Evolutionary conservation across 2,797 vertebrate species (phyloP).

Genomic region (Halcyon badia): DNA sequence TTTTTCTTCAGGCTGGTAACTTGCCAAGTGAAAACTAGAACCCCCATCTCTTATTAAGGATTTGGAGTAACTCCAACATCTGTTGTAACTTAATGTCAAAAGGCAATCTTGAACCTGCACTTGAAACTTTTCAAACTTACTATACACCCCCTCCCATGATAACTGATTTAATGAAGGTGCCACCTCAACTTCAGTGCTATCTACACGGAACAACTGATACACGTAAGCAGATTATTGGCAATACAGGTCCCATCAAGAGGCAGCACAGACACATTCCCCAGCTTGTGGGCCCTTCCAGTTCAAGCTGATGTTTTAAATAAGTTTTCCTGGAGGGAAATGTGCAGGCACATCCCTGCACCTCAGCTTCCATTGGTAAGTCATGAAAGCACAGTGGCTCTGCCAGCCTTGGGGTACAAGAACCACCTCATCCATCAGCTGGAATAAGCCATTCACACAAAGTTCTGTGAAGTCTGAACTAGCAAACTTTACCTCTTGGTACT

Average conservation of each 20-base stretch:
- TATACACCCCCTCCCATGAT: background rate
- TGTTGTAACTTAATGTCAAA: slow-evolving; percentile 44
- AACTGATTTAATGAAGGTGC: background rate
- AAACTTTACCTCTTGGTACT: background rate
- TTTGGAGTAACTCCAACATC: slow-evolving; percentile 51
- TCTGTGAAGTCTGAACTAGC: background rate
- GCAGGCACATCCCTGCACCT: background rate
- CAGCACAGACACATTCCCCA: accelerated
- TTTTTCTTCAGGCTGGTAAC: slow-evolving; percentile 37
- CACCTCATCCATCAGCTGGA: background rate
- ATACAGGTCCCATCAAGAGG: background rate
- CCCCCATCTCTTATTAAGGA: slow-evolving; percentile 32
- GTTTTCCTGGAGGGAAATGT: background rate
- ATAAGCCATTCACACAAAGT: background rate
- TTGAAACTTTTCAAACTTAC: background rate
- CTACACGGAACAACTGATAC: background rate
- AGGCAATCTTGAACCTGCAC: slow-evolving; percentile 12
- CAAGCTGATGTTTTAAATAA: background rate
- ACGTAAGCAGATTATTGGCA: background rate
- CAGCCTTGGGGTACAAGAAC: background rate
- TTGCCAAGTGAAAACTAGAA: slow-evolving; percentile 57
- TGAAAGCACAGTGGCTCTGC: background rate
- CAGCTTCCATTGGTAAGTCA: background rate
- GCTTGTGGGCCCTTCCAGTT: background rate
- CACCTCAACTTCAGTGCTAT: background rate